phyloP scores from a whole-genome alignment of 2,797 vertebrate species.

The Sebastes alutus region DNA sequence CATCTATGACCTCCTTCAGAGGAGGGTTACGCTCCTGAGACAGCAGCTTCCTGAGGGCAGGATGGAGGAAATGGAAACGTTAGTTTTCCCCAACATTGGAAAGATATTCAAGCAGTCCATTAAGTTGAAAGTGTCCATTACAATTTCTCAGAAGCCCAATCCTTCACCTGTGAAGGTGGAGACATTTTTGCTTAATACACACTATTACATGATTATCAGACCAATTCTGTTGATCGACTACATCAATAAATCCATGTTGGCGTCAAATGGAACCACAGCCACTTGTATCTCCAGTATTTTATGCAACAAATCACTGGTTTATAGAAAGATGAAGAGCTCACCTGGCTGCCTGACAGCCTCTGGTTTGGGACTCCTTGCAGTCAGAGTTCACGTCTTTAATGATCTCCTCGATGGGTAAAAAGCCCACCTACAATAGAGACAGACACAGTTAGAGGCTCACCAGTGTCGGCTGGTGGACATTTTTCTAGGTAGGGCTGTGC shows the following conservation, averaged over 20 bases:
- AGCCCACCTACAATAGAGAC: slow-evolving; percentile 53
- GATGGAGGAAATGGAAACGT: background rate
- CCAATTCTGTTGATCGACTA: background rate
- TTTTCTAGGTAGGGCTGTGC: too few relatives aligned
- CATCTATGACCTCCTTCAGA: slow-evolving; percentile 83
- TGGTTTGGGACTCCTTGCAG: slow-evolving; percentile 72
- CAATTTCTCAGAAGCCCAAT: background rate
- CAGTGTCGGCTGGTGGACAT: too few relatives aligned
- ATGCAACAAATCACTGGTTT: background rate
- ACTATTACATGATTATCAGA: background rate
- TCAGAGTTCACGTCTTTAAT: slow-evolving; percentile 77
- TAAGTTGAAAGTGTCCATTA: background rate
- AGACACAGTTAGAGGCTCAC: background rate
- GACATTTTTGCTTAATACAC: background rate
- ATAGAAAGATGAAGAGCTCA: slow-evolving; percentile 47
- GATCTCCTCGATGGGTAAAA: slow-evolving; percentile 82
- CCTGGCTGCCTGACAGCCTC: slow-evolving; percentile 89
- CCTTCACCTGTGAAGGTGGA: background rate
- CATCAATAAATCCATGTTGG: background rate
- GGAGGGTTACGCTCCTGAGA: slow-evolving; percentile 88
- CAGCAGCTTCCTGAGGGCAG: slow-evolving; percentile 83
- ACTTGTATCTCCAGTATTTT: background rate
- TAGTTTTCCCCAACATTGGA: background rate
- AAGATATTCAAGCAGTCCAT: background rate
- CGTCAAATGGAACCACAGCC: too few relatives aligned